Base-by-base conservation (phyloP, 2,113 vertebrate species). In the Pelusios castaneus region DNA sequence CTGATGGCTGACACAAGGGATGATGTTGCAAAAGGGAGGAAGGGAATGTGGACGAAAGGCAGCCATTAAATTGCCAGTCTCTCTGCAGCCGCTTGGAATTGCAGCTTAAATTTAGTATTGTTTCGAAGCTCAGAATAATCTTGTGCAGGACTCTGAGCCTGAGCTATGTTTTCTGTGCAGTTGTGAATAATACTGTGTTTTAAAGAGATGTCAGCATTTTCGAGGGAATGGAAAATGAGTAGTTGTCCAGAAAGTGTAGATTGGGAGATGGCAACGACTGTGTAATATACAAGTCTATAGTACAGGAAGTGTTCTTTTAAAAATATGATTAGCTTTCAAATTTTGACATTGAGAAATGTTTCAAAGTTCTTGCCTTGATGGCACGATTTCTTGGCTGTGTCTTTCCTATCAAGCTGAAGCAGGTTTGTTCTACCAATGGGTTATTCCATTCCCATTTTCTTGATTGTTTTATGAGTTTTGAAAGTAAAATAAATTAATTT, bases 131-230 rank as follows among this genome's bases (percentile, higher is more conserved):
- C 87, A 92, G 94, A 84, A 8, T 58, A 78, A 43, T 78, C n/a
- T 97, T 94, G 85, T 92, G 76, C 84, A 91, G 43, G 89, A 10
- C 43, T 91, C 13, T 76, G 16, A 84, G 52, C 11, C 76, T 82
- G 24, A 0, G 0, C 89, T 91, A 2, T 0, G 0, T 83, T 76
- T 82, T 91, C 78, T 90, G 29, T 88, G 34, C 94, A 54, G 77
- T 17, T 94, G 13, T 89, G 89, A 85, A 88, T 83, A 94, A 47
- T 79, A n/a, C 9, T 82, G 75, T 63, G 45, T 96, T 95, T 89
- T 80, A 58, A 89, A 91, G 89, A 93, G 25, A 5, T 93, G 82
- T 43, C 89, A 94, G 29, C 81, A 82, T 38, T n/a, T 82, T 87
- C 90, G n/a, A 85, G 13, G 29, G n/a, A 75, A 8, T 2, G 80